Evolutionary conservation across 1,140 invertebrate genomes (phyloP).

Genomic region (Arion vulgaris): DNA sequence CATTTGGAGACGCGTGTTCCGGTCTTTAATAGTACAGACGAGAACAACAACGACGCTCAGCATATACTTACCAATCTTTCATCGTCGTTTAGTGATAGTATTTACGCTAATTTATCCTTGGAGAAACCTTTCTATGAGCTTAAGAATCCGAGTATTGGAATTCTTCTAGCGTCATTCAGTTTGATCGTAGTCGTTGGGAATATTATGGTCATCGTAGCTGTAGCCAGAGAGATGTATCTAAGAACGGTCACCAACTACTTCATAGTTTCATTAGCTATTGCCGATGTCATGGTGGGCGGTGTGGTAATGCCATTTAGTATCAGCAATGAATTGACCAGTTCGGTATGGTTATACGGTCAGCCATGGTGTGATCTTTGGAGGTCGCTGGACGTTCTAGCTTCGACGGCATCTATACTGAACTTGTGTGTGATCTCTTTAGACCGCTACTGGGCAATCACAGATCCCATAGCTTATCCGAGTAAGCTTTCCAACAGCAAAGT

Average conservation of each 20-base stretch:
- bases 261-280: constrained; percentile 96
- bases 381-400: constrained; percentile 96
- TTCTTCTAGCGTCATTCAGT: constrained; percentile 78
- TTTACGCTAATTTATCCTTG: constrained; percentile 30
- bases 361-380: constrained; percentile 96
- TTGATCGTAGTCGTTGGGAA: constrained; percentile 90
- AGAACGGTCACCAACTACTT: constrained; percentile 98
- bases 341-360: constrained; percentile 88
- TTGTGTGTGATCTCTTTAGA: constrained; percentile 93
- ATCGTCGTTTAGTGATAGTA: neutral
- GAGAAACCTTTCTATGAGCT: constrained; percentile 36
- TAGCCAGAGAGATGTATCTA: constrained; percentile 96
- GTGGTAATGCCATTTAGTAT: constrained; percentile 97
- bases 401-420: constrained; percentile 97
- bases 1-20: neutral
- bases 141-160: constrained; percentile 56
- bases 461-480: constrained; percentile 97
- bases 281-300: constrained; percentile 96
- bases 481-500: constrained; percentile 91
- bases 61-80: neutral
- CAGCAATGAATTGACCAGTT: constrained; percentile 86
- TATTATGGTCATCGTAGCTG: constrained; percentile 93
- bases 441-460: constrained; percentile 88
- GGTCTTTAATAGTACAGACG: neutral
- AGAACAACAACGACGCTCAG: neutral